phyloP scores from a whole-genome alignment of 30 jellyfish, hydroid and myxozoan species.

The Mastigias papua region DNA sequence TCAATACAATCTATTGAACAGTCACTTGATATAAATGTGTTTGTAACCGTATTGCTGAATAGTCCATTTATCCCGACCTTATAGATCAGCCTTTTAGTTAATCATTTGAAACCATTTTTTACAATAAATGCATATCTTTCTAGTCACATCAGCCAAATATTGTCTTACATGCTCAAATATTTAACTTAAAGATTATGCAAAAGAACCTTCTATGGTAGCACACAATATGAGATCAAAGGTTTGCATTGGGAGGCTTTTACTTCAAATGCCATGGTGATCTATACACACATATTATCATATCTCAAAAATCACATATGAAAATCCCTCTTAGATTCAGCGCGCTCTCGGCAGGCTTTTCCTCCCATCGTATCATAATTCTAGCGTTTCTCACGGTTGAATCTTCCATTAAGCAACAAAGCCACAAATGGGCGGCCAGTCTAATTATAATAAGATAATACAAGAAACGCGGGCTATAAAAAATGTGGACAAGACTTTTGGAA shows the following conservation, averaged over 20 bases:
- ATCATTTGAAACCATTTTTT: not conserved
- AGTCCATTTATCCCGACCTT: no score
- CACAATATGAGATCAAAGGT: not conserved
- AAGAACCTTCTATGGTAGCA: not conserved
- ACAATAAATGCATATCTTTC: not conserved
- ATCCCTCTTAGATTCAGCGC: not conserved
- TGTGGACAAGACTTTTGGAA: no score
- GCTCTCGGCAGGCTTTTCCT: not conserved
- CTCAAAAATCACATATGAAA: not conserved
- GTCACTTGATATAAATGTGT: no score
- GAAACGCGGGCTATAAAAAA: no score
- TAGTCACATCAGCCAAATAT: constrained; percentile 13
- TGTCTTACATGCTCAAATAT: constrained; percentile 1
- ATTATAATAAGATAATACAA: no score
- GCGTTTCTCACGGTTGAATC: not conserved
- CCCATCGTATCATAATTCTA: not conserved
- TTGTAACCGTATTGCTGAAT: no score
- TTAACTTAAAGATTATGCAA: not conserved
- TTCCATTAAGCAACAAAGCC: no score
- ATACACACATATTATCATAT: not conserved
- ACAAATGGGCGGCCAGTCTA: no score
- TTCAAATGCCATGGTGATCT: no score
- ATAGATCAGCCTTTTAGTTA: no score
- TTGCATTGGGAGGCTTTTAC: not conserved
- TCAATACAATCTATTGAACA: no score